phyloP scores from a whole-genome alignment of 2,113 vertebrate genomes.

The Rostratula benghalensis region DNA sequence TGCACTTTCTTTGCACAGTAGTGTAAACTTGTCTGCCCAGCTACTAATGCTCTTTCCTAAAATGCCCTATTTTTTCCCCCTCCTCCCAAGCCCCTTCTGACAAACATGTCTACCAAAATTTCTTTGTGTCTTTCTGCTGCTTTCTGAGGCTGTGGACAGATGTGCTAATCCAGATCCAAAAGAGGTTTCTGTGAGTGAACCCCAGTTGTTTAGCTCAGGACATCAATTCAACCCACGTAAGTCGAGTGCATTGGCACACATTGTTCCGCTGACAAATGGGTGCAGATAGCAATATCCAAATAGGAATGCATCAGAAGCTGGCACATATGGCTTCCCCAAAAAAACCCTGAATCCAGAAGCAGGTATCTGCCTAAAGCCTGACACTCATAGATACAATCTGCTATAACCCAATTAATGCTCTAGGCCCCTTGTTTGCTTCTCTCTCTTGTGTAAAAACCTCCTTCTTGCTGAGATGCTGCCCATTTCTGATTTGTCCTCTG shows the following conservation, averaged over 20 bases:
- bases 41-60: neutral
- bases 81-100: neutral
- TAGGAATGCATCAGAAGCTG: neutral
- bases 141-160: neutral
- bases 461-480: neutral
- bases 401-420: neutral
- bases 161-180: neutral
- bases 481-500: neutral
- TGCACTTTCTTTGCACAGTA: neutral
- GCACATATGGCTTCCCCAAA: neutral
- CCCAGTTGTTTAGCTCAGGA: neutral
- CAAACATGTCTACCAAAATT: neutral
- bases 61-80: neutral
- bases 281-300: neutral
- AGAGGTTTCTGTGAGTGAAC: neutral
- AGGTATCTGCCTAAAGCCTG: neutral
- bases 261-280: rapidly evolving
- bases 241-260: neutral
- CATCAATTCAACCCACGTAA: neutral
- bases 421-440: neutral
- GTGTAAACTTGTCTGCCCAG: neutral
- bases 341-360: neutral
- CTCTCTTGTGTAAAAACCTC: neutral
- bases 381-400: neutral
- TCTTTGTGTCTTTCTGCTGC: neutral